These are phyloP conservation scores for Folsomia candida DNA, from an alignment of 2,888 invertebrate genomes.

Conservation along the genomic window DNA sequence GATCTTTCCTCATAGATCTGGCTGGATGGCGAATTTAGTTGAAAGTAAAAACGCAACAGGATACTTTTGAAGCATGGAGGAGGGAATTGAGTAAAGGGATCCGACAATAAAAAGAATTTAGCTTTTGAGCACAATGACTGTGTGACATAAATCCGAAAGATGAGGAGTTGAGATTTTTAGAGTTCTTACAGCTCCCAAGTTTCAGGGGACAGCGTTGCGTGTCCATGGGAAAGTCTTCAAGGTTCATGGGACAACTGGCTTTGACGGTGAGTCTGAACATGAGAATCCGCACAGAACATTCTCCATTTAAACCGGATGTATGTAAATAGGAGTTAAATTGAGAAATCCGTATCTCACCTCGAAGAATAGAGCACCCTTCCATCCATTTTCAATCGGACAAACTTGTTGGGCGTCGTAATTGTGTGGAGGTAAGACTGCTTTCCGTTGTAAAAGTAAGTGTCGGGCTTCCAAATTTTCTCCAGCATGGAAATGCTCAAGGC, in stretches of 20 bases:
- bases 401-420: constrained; percentile 81
- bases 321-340: too few relatives aligned
- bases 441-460: constrained; percentile 66
- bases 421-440: constrained; percentile 79
- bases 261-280: constrained; percentile 71
- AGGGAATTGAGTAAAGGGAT: too few relatives aligned
- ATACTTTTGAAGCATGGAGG: too few relatives aligned
- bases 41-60: too few relatives aligned
- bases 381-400: constrained; percentile 72
- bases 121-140: too few relatives aligned
- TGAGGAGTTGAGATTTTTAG: neutral
- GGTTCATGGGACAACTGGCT: constrained; percentile 79
- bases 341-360: too few relatives aligned
- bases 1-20: too few relatives aligned
- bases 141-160: neutral
- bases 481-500: constrained; percentile 77
- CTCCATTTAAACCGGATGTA: too few relatives aligned
- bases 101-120: too few relatives aligned
- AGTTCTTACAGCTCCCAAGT: constrained; percentile 75
- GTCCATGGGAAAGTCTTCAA: constrained; percentile 83
- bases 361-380: constrained; percentile 74
- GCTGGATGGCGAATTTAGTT: too few relatives aligned
- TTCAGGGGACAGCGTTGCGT: constrained; percentile 74
- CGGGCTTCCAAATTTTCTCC: constrained; percentile 79
- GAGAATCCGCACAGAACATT: neutral